These are phyloP conservation scores for Clarias platycephalus DNA, from an alignment of 2,797 vertebrate species.

Conservation along the genomic window DNA sequence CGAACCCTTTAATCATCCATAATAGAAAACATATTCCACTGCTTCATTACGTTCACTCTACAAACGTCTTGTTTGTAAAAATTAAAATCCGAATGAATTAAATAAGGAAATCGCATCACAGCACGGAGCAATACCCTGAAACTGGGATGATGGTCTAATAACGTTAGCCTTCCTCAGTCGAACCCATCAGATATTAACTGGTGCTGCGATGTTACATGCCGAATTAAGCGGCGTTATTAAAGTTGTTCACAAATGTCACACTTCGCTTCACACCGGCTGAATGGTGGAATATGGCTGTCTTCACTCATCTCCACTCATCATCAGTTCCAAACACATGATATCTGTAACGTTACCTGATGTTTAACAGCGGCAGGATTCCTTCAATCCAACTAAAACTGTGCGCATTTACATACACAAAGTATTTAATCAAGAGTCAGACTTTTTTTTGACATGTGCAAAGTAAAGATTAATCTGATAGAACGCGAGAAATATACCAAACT, in stretches of 20 bases:
- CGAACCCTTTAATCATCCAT: neutral
- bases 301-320: neutral
- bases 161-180: neutral
- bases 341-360: neutral
- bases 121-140: neutral
- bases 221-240: neutral
- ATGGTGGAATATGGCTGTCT: neutral
- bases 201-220: too few relatives aligned
- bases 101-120: neutral
- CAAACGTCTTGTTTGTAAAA: neutral
- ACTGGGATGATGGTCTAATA: slow-evolving; percentile 5
- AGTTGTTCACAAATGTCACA: neutral
- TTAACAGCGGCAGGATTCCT: too few relatives aligned
- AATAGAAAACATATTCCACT: neutral
- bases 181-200: neutral
- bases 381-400: too few relatives aligned
- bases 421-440: too few relatives aligned
- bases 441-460: too few relatives aligned
- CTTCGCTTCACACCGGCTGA: neutral
- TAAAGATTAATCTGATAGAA: too few relatives aligned
- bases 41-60: neutral
- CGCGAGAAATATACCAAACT: too few relatives aligned
- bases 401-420: too few relatives aligned
- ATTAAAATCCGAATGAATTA: neutral
- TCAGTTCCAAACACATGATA: neutral